Conservation (phyloP, 2,113 vertebrate genomes). For the Nycticebus coucang region DNA sequence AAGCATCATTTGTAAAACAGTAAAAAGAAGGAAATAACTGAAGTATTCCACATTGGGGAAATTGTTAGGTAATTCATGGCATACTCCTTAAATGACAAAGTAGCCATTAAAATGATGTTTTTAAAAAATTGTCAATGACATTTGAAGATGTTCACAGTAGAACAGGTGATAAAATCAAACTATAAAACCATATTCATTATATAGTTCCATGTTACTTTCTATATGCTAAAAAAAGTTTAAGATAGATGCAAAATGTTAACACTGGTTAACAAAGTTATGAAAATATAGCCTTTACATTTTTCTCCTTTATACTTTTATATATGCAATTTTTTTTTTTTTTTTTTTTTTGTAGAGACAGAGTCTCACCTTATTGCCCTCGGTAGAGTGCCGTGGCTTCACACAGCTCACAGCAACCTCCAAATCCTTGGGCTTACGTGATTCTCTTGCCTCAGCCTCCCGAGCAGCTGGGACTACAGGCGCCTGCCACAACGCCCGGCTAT, state of each 20-base stretch:
- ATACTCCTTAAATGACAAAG: slow-evolving; percentile 6
- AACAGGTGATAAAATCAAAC: slow-evolving; percentile 21
- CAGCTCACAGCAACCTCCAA: too few species aligned
- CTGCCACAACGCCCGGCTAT: too few species aligned
- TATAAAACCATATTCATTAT: not conserved
- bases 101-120: slow-evolving; percentile 25
- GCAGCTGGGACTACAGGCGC: too few species aligned
- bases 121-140: not conserved
- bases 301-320: not conserved
- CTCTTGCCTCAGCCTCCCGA: too few species aligned
- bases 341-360: too few species aligned
- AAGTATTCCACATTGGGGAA: not conserved
- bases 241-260: not conserved
- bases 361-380: too few species aligned
- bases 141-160: slow-evolving; percentile 19
- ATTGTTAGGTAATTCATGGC: not conserved
- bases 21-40: slow-evolving; percentile 38
- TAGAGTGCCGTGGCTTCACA: too few species aligned
- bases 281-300: slow-evolving; percentile 21
- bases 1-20: not conserved
- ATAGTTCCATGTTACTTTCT: slow-evolving; percentile 10
- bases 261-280: not conserved
- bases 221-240: not conserved
- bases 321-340: slow-evolving; percentile 5
- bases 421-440: too few species aligned